Evolutionary conservation across 2,888 invertebrate genomes (phyloP).

Genomic region (Tachina lurida): DNA sequence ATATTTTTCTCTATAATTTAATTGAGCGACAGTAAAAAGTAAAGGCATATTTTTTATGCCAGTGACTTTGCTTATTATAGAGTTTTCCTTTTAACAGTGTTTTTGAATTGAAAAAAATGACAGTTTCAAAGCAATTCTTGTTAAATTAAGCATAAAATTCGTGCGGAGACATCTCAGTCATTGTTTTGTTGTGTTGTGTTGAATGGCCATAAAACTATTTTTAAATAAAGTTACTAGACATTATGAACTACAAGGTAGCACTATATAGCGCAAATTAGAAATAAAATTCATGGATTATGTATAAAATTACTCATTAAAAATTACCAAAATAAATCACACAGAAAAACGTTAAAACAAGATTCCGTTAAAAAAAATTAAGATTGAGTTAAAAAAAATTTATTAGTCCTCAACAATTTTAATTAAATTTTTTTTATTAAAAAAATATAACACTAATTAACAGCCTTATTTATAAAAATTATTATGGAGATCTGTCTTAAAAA

Average conservation of each 20-base stretch:
- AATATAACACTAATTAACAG: too few relatives aligned
- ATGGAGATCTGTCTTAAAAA: too few relatives aligned
- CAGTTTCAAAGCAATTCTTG: slow-evolving; percentile 73
- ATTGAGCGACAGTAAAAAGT: not conserved
- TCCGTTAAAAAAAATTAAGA: too few relatives aligned
- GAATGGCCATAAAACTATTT: slow-evolving; percentile 2
- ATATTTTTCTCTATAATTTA: slow-evolving; percentile 29
- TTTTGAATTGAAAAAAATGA: slow-evolving; percentile 78
- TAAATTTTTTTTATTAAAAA: too few relatives aligned
- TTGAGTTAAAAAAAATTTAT: too few relatives aligned
- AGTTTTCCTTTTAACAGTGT: slow-evolving; percentile 72
- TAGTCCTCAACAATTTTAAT: too few relatives aligned
- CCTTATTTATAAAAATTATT: too few relatives aligned
- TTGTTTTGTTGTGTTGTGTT: not conserved
- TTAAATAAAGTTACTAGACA: not conserved
- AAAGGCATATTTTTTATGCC: not conserved
- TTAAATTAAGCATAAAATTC: slow-evolving; percentile 81
- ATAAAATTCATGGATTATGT: too few relatives aligned
- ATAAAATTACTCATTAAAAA: too few relatives aligned
- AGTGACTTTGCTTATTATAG: slow-evolving; percentile 34
- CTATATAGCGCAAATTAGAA: not conserved
- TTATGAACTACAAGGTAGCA: not conserved
- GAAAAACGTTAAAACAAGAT: too few relatives aligned
- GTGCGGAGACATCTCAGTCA: not conserved
- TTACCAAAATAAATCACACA: too few relatives aligned